Conservation (phyloP, 2,113 vertebrate species). For the Benitochromis conjunctus region DNA sequence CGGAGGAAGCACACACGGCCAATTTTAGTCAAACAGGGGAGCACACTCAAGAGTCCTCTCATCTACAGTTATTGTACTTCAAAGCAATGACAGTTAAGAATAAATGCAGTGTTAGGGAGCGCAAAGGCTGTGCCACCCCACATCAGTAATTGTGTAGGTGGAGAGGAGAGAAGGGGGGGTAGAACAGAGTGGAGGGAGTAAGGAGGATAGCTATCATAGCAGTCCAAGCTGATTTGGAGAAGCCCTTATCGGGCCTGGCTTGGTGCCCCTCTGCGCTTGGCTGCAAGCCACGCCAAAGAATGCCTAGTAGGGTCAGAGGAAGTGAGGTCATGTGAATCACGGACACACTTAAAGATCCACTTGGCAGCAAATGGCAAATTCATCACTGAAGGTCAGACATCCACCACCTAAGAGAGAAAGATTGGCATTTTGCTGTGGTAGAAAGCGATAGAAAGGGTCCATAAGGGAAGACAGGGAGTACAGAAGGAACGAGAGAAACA, state of each 20-base stretch:
- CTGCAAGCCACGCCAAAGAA: slow-evolving; percentile 22
- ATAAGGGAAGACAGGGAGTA: background rate
- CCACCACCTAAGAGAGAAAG: slow-evolving; percentile 48
- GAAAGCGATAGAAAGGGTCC: background rate
- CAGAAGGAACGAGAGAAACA: slow-evolving; percentile 8
- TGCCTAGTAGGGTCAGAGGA: slow-evolving; percentile 53
- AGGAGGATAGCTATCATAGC: slow-evolving; percentile 2
- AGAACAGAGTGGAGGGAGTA: background rate
- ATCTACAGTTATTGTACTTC: slow-evolving; percentile 47
- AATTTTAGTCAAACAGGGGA: slow-evolving; percentile 42
- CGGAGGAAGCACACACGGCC: background rate
- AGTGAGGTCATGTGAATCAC: slow-evolving; percentile 67
- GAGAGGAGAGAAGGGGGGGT: background rate
- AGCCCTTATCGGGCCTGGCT: slow-evolving; percentile 50
- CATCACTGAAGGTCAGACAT: slow-evolving; percentile 59
- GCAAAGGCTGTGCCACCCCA: background rate
- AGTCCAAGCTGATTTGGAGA: slow-evolving; percentile 38
- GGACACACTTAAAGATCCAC: slow-evolving; percentile 60
- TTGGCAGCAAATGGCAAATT: slow-evolving; percentile 60
- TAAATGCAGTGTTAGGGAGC: slow-evolving; percentile 21
- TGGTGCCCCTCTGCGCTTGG: slow-evolving; percentile 32
- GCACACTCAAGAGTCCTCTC: slow-evolving; percentile 41
- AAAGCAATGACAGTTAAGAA: slow-evolving; percentile 52
- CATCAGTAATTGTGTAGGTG: background rate
- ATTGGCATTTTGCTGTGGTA: background rate